These are phyloP conservation scores for Cyrtorhinus lividipennis DNA, from an alignment of 1,140 invertebrate species.

Conservation along the genomic window DNA sequence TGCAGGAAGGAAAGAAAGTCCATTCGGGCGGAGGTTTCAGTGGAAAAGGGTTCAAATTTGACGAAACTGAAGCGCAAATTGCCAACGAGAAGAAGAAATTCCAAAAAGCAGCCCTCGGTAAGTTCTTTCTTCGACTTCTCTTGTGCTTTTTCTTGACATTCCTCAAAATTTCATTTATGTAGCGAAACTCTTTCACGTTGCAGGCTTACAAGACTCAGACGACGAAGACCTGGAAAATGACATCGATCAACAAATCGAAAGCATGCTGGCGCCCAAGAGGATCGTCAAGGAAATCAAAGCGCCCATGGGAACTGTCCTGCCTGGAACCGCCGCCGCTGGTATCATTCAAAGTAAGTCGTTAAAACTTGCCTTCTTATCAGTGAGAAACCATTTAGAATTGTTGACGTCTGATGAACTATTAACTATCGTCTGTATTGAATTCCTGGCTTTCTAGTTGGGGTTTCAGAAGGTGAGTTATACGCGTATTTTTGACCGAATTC, in stretches of 20 bases:
- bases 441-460: too few relatives aligned
- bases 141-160: too few relatives aligned
- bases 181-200: too few relatives aligned
- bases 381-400: too few relatives aligned
- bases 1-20: slow-evolving; percentile 68
- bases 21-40: slow-evolving; percentile 88
- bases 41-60: slow-evolving; percentile 98
- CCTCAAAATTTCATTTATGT: too few relatives aligned
- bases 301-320: slow-evolving; percentile 24
- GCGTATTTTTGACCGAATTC: too few relatives aligned
- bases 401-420: too few relatives aligned
- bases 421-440: too few relatives aligned
- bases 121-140: neutral
- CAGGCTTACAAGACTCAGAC: slow-evolving; percentile 80
- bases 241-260: slow-evolving; percentile 96
- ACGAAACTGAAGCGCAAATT: slow-evolving; percentile 92
- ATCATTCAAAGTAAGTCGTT: slow-evolving; percentile 3
- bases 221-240: slow-evolving; percentile 96
- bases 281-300: slow-evolving; percentile 84
- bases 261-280: slow-evolving; percentile 90
- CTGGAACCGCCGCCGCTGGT: neutral
- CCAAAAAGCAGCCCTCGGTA: slow-evolving; percentile 87
- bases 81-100: slow-evolving; percentile 95
- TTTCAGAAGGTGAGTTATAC: too few relatives aligned
- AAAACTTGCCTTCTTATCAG: too few relatives aligned